phyloP scores from a whole-genome alignment of 2,113 vertebrate genomes.

The Microtus ochrogaster region DNA sequence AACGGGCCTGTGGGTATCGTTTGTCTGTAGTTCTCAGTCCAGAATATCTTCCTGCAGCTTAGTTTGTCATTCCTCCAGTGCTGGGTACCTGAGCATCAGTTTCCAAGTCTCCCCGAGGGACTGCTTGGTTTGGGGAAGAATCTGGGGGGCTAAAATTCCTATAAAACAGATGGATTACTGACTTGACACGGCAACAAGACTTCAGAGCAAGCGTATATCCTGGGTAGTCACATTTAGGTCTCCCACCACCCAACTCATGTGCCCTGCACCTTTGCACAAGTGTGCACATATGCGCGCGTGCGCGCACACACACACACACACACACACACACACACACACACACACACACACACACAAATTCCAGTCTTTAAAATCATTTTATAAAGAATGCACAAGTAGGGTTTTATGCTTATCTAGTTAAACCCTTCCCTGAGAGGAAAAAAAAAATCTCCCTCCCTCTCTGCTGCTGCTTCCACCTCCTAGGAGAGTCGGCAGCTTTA shows the following conservation, averaged over 20 bases:
- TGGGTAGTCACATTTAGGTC: background rate
- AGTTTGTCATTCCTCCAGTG: background rate
- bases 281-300: no score
- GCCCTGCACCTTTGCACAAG: background rate
- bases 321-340: background rate
- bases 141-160: background rate
- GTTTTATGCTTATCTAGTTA: slow-evolving; percentile 22
- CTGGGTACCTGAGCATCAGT: background rate
- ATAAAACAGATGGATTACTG: background rate
- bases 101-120: background rate
- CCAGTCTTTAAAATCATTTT: slow-evolving; percentile 61
- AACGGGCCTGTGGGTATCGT: background rate
- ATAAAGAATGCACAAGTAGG: slow-evolving; percentile 62
- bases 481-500: background rate
- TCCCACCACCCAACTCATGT: accelerated
- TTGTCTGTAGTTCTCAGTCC: slow-evolving; percentile 20
- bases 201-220: background rate
- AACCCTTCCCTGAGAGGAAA: background rate
- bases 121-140: background rate
- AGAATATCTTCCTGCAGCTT: background rate
- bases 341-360: background rate
- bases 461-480: background rate
- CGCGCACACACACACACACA: no score
- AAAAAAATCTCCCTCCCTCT: background rate
- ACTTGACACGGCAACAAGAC: background rate